Evolutionary conservation across 2,888 invertebrate species (phyloP), one percentile per base, ranked within the genome.

Genomic region (Maniola hyperantus): DNA sequence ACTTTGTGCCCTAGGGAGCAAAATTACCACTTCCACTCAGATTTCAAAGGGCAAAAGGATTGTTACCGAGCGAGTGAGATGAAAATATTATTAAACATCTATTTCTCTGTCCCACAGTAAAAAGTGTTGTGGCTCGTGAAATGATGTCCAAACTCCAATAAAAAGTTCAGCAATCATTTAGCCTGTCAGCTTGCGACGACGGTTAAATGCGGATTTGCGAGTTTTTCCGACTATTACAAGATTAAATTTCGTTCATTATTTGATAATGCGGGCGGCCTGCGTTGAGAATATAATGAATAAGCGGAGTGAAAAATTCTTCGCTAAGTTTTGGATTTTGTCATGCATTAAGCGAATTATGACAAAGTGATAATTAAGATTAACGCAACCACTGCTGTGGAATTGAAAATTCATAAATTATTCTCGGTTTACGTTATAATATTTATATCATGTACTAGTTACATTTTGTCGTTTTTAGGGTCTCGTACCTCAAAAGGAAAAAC

Each of bases 121-220:
- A 71, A 71, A 71, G 57, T 66, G 64, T 64, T 70, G 66, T 62
- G 70, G 67, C 66, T 55, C 64, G 62, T 60, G 61, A 59, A 70
- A 71, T 71, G 69, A 69, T 66, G 69, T 70, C 69, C 67, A 67
- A 67, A 69, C 63, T 69, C 65, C 61, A 69, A 71, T 71, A 71
- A 71, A 71, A 71, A 71, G 65, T 71, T 71, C 64, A 66, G 70
- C 67, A 66, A 70, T 71, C 70, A 70, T 68, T 71, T 67, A 71
- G 61, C 61, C 64, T 68, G 71, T 59, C 71, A 70, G 71, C 70
- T 67, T 71, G 71, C 67, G 67, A 65, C 65, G 68, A 66, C 71
- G 65, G 69, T 69, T 70, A 65, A 69, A 70, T 67, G 64, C 58
- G 61, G 64, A 66, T 70, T 68, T 54, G 70, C 48, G 64, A 68